Conservation (phyloP, 2,888 invertebrate genomes). For the Trichopoda pennipes region DNA sequence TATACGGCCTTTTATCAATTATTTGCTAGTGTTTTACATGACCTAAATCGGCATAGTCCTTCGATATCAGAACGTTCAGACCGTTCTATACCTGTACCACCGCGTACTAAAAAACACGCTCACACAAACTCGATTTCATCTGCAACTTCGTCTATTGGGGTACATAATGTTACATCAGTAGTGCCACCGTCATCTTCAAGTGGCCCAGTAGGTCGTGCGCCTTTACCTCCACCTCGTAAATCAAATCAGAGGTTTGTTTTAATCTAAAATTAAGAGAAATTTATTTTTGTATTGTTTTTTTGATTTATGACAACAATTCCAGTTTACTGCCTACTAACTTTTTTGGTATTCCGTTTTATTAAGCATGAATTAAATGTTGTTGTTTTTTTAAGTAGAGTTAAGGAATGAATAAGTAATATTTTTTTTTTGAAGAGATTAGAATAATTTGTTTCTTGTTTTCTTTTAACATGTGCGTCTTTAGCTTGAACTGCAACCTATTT, state of each 20-base stretch:
- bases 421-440: not conserved
- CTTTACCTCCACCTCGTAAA: constrained; percentile 79
- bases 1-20: constrained; percentile 15
- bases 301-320: constrained; percentile 9
- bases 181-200: constrained; percentile 71
- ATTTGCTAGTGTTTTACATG: constrained; percentile 58
- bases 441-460: not conserved
- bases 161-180: constrained; percentile 59
- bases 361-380: constrained; percentile 32
- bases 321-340: constrained; percentile 27
- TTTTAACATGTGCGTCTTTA: no score
- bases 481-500: no score
- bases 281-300: not conserved
- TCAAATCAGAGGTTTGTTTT: constrained; percentile 78
- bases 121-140: constrained; percentile 60
- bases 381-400: not conserved
- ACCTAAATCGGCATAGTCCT: constrained; percentile 74
- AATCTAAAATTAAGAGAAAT: constrained; percentile 19
- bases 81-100: constrained; percentile 74
- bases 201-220: constrained; percentile 74
- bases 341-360: constrained; percentile 4
- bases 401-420: no score
- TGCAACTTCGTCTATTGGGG: constrained; percentile 39
- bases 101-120: constrained; percentile 75
- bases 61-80: constrained; percentile 76